Conservation (phyloP, 2,797 vertebrate genomes). For the Alcedo quadribrachys region DNA sequence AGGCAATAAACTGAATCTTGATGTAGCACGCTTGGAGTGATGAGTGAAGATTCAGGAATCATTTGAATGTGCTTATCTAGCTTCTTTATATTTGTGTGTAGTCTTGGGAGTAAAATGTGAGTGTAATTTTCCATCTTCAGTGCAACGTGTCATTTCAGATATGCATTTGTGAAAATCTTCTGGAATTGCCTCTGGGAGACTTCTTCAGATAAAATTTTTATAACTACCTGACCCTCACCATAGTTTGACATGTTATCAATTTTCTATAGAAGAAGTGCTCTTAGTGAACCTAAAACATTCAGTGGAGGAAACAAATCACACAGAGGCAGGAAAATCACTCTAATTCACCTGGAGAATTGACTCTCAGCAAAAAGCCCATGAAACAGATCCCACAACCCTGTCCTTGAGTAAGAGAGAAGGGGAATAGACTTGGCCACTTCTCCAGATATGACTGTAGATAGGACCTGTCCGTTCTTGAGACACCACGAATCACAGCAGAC, state of each 20-base stretch:
- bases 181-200: background rate
- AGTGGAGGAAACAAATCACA: background rate
- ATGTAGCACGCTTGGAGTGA: background rate
- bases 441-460: background rate
- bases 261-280: background rate
- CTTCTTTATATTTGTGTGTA: background rate
- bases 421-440: background rate
- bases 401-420: background rate
- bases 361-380: background rate
- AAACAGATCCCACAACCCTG: background rate
- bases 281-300: background rate
- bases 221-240: background rate
- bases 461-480: background rate
- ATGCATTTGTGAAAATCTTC: background rate
- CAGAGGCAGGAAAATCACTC: background rate
- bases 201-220: background rate
- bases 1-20: background rate
- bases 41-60: background rate
- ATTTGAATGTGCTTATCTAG: background rate
- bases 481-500: fast-evolving
- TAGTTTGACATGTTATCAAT: background rate
- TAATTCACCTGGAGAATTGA: background rate
- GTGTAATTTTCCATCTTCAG: background rate
- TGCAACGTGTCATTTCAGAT: background rate
- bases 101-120: background rate